These are phyloP conservation scores for Ammodytes dubius DNA, from an alignment of 2,113 vertebrate genomes.

Conservation along the genomic window DNA sequence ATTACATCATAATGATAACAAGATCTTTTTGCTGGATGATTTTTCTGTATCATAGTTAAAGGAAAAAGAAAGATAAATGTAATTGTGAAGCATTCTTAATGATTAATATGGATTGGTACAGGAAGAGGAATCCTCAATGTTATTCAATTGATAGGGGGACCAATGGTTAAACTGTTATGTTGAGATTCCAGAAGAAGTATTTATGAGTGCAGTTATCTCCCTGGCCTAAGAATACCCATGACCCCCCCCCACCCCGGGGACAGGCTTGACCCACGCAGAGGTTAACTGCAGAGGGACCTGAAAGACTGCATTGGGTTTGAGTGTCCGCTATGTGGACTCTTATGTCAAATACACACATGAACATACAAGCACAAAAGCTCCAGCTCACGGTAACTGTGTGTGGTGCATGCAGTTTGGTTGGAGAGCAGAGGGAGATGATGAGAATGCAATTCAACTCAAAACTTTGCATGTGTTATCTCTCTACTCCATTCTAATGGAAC, in stretches of 20 bases:
- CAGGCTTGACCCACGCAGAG: constrained; percentile 41
- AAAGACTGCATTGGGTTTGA: constrained; percentile 4
- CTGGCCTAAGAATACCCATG: constrained; percentile 59
- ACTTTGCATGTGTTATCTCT: constrained; percentile 58
- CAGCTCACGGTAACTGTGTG: background rate
- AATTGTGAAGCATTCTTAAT: background rate
- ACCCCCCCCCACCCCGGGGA: constrained; percentile 2
- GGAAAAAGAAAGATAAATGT: background rate
- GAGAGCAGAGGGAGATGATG: background rate
- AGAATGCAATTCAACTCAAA: background rate
- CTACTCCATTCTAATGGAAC: constrained; percentile 35
- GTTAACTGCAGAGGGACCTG: constrained; percentile 17
- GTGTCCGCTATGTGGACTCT: background rate
- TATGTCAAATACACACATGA: constrained; percentile 5
- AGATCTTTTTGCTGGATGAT: background rate
- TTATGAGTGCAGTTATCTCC: constrained; percentile 33
- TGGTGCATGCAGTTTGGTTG: background rate
- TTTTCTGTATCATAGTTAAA: background rate
- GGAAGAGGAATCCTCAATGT: background rate
- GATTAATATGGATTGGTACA: background rate
- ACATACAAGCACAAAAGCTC: background rate
- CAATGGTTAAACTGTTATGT: background rate
- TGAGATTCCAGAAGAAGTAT: constrained; percentile 35
- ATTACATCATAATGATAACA: background rate
- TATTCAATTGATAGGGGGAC: background rate